phyloP scores from a whole-genome alignment of 2,113 vertebrate genomes.

The Calidris pygmaea region DNA sequence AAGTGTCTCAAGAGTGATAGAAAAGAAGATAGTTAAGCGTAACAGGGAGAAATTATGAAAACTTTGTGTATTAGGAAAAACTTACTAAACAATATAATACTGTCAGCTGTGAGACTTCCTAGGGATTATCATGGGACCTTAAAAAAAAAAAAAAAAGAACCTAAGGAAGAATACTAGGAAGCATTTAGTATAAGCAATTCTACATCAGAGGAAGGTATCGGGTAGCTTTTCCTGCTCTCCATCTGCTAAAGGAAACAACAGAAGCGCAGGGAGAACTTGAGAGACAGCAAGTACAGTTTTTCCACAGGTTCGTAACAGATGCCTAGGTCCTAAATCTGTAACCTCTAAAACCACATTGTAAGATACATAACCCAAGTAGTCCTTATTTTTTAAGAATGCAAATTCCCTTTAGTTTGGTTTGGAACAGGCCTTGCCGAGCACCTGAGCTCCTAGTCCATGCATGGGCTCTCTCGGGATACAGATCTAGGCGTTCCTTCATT shows the following conservation, averaged over 20 bases:
- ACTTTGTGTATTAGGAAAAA: not conserved
- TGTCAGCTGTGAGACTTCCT: not conserved
- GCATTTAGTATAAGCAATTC: not conserved
- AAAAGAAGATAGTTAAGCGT: not conserved
- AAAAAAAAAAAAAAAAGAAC: not conserved
- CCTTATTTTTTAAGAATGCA: not conserved
- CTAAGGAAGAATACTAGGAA: not conserved
- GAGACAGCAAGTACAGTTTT: not conserved
- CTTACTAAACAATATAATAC: not conserved
- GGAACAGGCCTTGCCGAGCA: not conserved
- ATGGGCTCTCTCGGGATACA: not conserved
- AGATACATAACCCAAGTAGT: not conserved
- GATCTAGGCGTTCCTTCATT: not conserved
- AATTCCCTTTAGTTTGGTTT: not conserved
- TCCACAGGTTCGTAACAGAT: not conserved
- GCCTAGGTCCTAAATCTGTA: not conserved
- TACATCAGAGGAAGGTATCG: not conserved
- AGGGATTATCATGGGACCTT: not conserved
- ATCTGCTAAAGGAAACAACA: not conserved
- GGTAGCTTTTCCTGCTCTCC: not conserved
- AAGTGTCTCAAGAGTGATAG: not conserved
- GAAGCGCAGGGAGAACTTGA: not conserved
- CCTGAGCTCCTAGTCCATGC: not conserved
- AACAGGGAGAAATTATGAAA: slow-evolving; percentile 9
- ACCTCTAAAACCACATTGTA: not conserved